Percentiles rank a stretch among this genome's conserved stretches.
These are phyloP conservation scores for Callorhinus ursinus DNA, from an alignment of 2,113 vertebrate genomes.

Conservation along the genomic window DNA sequence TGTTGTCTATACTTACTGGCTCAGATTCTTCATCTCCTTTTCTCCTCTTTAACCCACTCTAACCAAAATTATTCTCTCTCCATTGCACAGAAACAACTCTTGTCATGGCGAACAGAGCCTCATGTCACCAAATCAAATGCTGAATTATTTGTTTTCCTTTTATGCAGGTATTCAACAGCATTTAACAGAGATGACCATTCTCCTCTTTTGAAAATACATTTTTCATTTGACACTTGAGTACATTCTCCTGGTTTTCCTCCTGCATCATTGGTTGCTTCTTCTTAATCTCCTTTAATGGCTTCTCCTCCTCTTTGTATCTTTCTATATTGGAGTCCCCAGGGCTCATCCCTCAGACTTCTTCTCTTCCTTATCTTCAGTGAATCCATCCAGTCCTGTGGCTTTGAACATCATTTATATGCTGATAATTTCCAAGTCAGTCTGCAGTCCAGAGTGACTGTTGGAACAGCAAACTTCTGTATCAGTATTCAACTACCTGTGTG, in stretches of 20 bases:
- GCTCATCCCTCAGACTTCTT: neutral
- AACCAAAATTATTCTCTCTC: neutral
- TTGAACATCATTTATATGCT: neutral
- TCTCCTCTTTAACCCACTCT: neutral
- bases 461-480: neutral
- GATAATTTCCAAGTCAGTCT: conserved; percentile 22
- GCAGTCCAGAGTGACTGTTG: neutral
- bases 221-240: neutral
- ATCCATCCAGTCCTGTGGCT: neutral
- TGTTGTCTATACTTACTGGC: neutral
- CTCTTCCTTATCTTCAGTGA: neutral
- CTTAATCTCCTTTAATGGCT: neutral
- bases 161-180: neutral
- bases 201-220: conserved; percentile 12
- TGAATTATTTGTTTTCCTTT: neutral
- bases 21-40: neutral
- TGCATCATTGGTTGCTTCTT: neutral
- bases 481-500: neutral
- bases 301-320: neutral
- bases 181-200: neutral
- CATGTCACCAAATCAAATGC: neutral
- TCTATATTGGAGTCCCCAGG: neutral
- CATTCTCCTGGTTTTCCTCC: neutral
- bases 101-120: neutral
- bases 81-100: neutral